A percentile compares a stretch with the other conserved stretches of the same genome.
These are phyloP conservation scores for Papilio xuthus DNA, from an alignment of 1,140 invertebrate species.

Conservation along the genomic window DNA sequence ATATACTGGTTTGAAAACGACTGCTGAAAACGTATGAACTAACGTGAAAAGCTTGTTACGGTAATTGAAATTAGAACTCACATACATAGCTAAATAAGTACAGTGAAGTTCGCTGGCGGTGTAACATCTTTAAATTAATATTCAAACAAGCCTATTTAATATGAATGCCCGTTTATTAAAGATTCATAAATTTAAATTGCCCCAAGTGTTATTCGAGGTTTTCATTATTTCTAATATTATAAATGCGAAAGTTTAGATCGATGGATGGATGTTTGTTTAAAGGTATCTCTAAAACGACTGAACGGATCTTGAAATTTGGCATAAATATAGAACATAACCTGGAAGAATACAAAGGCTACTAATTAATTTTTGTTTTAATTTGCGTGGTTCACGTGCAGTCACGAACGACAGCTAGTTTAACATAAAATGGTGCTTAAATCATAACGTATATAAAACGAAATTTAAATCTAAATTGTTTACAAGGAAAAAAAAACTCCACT, in stretches of 20 bases:
- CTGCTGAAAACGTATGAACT: constrained; percentile 16
- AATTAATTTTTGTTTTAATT: too few relatives aligned
- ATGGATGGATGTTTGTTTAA: too few relatives aligned
- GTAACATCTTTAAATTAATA: background rate
- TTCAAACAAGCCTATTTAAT: too few relatives aligned
- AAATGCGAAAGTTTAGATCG: too few relatives aligned
- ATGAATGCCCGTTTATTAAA: too few relatives aligned
- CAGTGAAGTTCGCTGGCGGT: background rate
- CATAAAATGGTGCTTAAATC: background rate
- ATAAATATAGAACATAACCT: too few relatives aligned
- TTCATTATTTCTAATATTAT: too few relatives aligned
- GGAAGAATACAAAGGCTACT: too few relatives aligned
- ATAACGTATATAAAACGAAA: background rate
- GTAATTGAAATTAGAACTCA: background rate
- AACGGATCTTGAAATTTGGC: too few relatives aligned
- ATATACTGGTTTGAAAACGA: constrained; percentile 1
- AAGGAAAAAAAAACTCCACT: constrained; percentile 1
- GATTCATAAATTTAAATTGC: background rate
- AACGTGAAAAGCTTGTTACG: background rate
- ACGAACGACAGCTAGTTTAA: too few relatives aligned
- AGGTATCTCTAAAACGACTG: too few relatives aligned
- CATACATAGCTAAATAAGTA: background rate
- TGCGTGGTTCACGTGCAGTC: too few relatives aligned
- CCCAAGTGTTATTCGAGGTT: background rate
- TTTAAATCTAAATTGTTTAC: background rate